These are phyloP conservation scores for Stenopsyche tienmushanensis DNA, from an alignment of 1,140 invertebrate species.

Conservation along the genomic window DNA sequence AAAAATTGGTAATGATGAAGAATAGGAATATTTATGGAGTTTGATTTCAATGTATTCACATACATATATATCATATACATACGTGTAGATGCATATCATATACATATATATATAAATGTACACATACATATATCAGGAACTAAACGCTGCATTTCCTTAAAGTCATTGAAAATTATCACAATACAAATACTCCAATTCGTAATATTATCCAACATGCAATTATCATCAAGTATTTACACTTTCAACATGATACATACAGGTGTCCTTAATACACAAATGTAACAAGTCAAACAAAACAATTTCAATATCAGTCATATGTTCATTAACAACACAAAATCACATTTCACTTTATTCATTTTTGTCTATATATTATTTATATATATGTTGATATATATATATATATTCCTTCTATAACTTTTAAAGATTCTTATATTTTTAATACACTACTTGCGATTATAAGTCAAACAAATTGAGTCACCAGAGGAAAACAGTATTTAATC, in stretches of 20 bases:
- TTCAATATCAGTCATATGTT: constrained; percentile 37
- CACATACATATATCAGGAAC: constrained; percentile 33
- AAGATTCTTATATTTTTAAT: constrained; percentile 20
- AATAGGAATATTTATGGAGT: constrained; percentile 37
- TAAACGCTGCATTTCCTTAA: constrained; percentile 28
- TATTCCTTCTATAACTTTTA: constrained; percentile 17
- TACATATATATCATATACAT: background rate
- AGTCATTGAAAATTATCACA: constrained; percentile 40
- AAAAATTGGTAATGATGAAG: constrained; percentile 37
- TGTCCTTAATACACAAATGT: constrained; percentile 30
- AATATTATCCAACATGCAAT: constrained; percentile 21
- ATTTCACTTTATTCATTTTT: constrained; percentile 14
- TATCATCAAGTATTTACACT: constrained; percentile 20
- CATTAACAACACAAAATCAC: constrained; percentile 27
- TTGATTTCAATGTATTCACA: constrained; percentile 2
- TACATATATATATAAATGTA: constrained; percentile 8
- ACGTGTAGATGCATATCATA: background rate
- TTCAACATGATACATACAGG: constrained; percentile 25
- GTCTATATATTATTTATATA: constrained; percentile 11
- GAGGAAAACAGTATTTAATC: constrained; percentile 24
- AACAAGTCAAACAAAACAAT: constrained; percentile 40
- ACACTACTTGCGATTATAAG: constrained; percentile 12
- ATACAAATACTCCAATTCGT: constrained; percentile 22
- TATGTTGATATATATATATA: constrained; percentile 7
- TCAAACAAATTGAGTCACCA: constrained; percentile 5